These are phyloP conservation scores for Microplitis mediator DNA, from an alignment of 1,140 invertebrate genomes.

Conservation along the genomic window DNA sequence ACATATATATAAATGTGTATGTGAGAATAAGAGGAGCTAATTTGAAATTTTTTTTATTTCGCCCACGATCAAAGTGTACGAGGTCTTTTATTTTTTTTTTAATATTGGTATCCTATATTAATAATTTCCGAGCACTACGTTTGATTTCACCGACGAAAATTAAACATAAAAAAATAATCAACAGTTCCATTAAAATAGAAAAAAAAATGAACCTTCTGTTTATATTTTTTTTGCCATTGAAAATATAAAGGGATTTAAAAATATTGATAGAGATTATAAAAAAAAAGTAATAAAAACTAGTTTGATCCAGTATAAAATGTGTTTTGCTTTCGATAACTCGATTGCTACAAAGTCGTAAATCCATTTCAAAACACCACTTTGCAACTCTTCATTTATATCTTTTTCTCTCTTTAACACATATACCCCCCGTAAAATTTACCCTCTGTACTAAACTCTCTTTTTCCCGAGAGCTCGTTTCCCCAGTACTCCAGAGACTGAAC, in stretches of 20 bases:
- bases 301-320: background rate
- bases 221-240: no score
- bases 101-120: background rate
- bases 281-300: background rate
- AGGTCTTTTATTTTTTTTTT: no score
- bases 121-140: background rate
- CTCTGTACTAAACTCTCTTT: no score
- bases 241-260: background rate
- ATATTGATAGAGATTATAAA: background rate
- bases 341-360: constrained; percentile 27
- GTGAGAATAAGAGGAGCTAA: background rate
- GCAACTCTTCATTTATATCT: background rate
- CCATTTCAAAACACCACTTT: constrained; percentile 3
- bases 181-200: no score
- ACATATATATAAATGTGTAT: background rate
- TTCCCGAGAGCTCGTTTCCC: background rate
- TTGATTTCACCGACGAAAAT: no score
- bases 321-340: constrained; percentile 25
- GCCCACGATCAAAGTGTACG: no score
- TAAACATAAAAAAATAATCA: no score
- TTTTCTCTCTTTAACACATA: background rate
- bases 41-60: background rate
- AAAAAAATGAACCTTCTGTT: no score
- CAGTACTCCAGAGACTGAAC: background rate
- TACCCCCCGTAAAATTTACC: no score